Conservation (phyloP, 2,797 vertebrate genomes). For the Craterocephalus amniculus region DNA sequence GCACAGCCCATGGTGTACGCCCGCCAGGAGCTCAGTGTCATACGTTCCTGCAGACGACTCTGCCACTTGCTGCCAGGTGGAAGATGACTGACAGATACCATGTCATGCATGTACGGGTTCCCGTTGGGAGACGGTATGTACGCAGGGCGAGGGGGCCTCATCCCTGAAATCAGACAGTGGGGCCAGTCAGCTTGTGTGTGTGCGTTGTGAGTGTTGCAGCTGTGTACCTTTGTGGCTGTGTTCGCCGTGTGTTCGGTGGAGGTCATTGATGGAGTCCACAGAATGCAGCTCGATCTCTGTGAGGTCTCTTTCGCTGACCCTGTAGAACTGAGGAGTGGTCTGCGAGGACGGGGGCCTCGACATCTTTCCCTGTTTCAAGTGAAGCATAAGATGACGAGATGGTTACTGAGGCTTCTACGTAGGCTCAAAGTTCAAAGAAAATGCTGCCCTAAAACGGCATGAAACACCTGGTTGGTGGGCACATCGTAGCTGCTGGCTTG, state of each 20-base stretch:
- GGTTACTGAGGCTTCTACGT: neutral
- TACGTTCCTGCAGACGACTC: constrained; percentile 75
- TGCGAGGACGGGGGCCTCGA: constrained; percentile 70
- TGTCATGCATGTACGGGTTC: constrained; percentile 57
- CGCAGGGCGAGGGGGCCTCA: constrained; percentile 70
- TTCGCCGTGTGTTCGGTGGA: constrained; percentile 82
- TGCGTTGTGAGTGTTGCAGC: neutral
- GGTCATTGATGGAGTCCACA: constrained; percentile 94
- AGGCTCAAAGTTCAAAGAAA: neutral
- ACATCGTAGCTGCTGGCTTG: neutral
- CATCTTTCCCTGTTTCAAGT: constrained; percentile 51
- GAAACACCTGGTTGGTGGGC: neutral
- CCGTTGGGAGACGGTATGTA: constrained; percentile 78
- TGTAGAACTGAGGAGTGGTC: constrained; percentile 74
- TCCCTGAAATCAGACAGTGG: constrained; percentile 51
- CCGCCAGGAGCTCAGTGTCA: constrained; percentile 70
- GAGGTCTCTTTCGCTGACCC: constrained; percentile 81
- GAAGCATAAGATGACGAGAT: neutral
- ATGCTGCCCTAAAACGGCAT: neutral
- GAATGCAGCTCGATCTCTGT: constrained; percentile 88
- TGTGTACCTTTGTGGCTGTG: constrained; percentile 66
- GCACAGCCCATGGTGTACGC: constrained; percentile 79
- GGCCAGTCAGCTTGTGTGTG: neutral
- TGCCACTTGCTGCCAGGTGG: constrained; percentile 53
- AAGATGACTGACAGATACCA: constrained; percentile 49